These are phyloP conservation scores for Rhinoraja longicauda DNA, from an alignment of 2,797 vertebrate genomes.

Conservation along the genomic window DNA sequence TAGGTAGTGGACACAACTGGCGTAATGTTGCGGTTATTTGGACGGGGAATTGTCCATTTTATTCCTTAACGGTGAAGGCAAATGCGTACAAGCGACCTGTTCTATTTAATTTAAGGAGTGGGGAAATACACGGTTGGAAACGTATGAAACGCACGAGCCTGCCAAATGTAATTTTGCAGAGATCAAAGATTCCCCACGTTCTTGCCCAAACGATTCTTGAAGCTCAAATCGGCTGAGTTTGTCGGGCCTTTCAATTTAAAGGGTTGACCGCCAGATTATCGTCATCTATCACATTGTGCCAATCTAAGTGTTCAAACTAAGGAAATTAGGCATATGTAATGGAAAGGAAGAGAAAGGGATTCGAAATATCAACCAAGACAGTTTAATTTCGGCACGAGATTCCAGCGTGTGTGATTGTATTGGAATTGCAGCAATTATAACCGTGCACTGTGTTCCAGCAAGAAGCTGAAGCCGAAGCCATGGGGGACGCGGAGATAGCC, in stretches of 20 bases:
- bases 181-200: background rate
- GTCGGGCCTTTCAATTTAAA: background rate
- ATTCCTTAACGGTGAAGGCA: background rate
- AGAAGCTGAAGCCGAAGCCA: constrained; percentile 48
- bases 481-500: constrained; percentile 68
- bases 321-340: background rate
- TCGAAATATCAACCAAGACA: background rate
- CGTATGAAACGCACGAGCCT: background rate
- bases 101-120: background rate
- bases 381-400: background rate
- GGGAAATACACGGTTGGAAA: background rate
- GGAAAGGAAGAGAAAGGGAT: background rate
- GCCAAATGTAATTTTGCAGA: background rate
- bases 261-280: background rate
- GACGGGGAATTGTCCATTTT: no score
- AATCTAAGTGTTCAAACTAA: background rate
- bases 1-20: background rate
- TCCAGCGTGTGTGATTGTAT: background rate
- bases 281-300: background rate
- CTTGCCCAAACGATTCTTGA: no score
- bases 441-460: constrained; percentile 2
- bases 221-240: background rate
- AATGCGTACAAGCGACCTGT: background rate
- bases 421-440: background rate
- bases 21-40: background rate